Evolutionary conservation across 2,797 vertebrate species (phyloP).

Genomic region (Pygocentrus nattereri): DNA sequence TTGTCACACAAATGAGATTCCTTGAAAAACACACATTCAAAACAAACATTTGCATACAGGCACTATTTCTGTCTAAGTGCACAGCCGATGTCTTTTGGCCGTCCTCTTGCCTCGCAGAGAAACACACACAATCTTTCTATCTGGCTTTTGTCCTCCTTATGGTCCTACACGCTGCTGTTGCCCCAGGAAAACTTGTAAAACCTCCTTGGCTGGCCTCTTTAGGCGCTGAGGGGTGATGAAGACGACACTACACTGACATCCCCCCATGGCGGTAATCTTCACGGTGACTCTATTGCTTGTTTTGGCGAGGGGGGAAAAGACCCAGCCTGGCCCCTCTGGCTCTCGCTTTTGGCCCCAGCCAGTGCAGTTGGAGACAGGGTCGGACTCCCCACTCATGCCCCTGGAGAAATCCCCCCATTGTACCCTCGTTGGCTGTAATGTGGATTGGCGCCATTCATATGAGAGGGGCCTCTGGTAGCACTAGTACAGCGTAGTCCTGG

Average conservation of each 20-base stretch:
- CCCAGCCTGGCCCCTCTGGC: slow-evolving; percentile 26
- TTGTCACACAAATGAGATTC: slow-evolving; percentile 60
- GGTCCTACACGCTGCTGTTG: slow-evolving; percentile 29
- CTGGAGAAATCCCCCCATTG: slow-evolving; percentile 35
- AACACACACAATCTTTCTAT: slow-evolving; percentile 15
- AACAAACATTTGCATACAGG: slow-evolving; percentile 55
- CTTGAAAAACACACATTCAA: slow-evolving; percentile 51
- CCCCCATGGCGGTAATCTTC: slow-evolving; percentile 11
- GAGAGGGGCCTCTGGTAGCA: slow-evolving; percentile 4
- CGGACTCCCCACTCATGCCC: slow-evolving; percentile 16
- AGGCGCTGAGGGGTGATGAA: slow-evolving; percentile 30
- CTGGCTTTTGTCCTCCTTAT: slow-evolving; percentile 34
- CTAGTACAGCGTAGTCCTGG: slow-evolving; percentile 32
- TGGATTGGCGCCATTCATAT: slow-evolving; percentile 1
- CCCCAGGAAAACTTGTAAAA: slow-evolving; percentile 49
- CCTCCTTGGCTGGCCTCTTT: slow-evolving; percentile 20
- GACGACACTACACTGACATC: slow-evolving; percentile 26
- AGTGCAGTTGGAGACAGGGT: slow-evolving; percentile 8
- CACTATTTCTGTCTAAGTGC: slow-evolving; percentile 33
- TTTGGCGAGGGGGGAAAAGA: slow-evolving; percentile 26
- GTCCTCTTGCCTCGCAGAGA: too few relatives aligned
- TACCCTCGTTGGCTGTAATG: not conserved
- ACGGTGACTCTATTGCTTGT: slow-evolving; percentile 20
- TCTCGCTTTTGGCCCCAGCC: slow-evolving; percentile 11
- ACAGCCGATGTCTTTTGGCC: slow-evolving; percentile 16